phyloP scores from a whole-genome alignment of 2,113 vertebrate species.

The Acrocephalus arundinaceus region DNA sequence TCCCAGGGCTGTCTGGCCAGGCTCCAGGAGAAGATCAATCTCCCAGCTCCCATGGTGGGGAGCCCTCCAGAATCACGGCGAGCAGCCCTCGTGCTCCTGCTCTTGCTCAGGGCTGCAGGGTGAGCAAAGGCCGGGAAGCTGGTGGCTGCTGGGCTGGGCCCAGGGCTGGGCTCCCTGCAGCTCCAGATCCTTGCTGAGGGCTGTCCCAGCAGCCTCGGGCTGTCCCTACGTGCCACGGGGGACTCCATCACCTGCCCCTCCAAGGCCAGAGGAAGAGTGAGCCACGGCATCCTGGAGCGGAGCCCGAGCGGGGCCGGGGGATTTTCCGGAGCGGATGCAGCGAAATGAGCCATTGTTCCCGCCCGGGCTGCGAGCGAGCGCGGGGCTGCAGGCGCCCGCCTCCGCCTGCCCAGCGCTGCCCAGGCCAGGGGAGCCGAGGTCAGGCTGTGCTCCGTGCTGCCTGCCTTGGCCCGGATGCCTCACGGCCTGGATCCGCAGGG shows the following conservation, averaged over 20 bases:
- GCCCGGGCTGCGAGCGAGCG: neutral
- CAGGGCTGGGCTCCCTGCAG: neutral
- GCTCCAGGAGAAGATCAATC: conserved; percentile 21
- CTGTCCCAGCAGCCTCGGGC: neutral
- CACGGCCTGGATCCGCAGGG: accelerated
- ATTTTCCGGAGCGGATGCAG: neutral
- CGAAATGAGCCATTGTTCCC: conserved; percentile 14
- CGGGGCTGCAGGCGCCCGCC: neutral
- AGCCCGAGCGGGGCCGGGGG: neutral
- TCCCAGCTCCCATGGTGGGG: neutral
- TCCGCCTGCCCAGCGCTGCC: neutral
- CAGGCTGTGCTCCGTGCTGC: neutral
- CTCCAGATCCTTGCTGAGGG: accelerated
- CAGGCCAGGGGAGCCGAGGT: neutral
- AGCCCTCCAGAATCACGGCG: neutral
- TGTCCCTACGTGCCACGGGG: neutral
- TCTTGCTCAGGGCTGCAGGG: neutral
- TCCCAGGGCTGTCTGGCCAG: conserved; percentile 39
- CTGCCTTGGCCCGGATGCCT: neutral
- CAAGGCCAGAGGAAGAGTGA: neutral
- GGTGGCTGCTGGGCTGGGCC: neutral
- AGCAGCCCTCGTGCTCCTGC: neutral
- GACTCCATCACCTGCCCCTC: neutral
- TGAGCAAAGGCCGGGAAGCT: neutral
- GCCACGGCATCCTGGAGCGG: neutral